A percentile compares a stretch with the other conserved stretches of the same genome.
phyloP scores from a whole-genome alignment of 2,888 invertebrate species.

The Mechanitis mazaeus region DNA sequence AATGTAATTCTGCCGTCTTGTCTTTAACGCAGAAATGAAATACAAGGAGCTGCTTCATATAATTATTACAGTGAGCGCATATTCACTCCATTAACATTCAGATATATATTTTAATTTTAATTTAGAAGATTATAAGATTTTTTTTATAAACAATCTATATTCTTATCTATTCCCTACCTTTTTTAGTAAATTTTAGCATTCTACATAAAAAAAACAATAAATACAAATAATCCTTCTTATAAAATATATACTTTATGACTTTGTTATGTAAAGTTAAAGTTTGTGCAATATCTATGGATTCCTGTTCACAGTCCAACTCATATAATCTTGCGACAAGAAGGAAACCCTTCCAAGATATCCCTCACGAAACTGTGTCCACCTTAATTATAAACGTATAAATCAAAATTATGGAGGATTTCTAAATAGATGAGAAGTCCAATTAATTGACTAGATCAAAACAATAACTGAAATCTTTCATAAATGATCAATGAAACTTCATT shows the following conservation, averaged over 20 bases:
- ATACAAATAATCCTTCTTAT: neutral
- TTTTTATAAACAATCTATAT: too few relatives aligned
- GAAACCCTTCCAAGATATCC: slow-evolving; percentile 53
- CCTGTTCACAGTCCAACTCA: slow-evolving; percentile 36
- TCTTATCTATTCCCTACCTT: too few relatives aligned
- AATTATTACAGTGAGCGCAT: neutral
- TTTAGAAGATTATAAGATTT: neutral
- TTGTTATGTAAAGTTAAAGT: slow-evolving; percentile 16
- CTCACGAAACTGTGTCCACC: slow-evolving; percentile 46
- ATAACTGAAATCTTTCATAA: neutral
- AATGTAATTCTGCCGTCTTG: slow-evolving; percentile 50
- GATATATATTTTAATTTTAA: neutral
- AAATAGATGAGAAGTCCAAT: slow-evolving; percentile 15
- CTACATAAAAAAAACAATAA: neutral
- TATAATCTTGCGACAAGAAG: slow-evolving; percentile 54
- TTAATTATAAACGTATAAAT: slow-evolving; percentile 67
- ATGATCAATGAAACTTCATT: neutral
- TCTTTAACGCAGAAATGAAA: slow-evolving; percentile 28
- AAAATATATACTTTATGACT: slow-evolving; percentile 7
- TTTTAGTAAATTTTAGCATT: too few relatives aligned
- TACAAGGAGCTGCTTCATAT: slow-evolving; percentile 8
- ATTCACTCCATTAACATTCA: neutral
- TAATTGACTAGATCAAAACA: neutral
- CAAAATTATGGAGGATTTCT: slow-evolving; percentile 47
- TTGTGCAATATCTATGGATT: slow-evolving; percentile 27